Conservation (phyloP, 1,140 invertebrate species). For the Neelides sp. region DNA sequence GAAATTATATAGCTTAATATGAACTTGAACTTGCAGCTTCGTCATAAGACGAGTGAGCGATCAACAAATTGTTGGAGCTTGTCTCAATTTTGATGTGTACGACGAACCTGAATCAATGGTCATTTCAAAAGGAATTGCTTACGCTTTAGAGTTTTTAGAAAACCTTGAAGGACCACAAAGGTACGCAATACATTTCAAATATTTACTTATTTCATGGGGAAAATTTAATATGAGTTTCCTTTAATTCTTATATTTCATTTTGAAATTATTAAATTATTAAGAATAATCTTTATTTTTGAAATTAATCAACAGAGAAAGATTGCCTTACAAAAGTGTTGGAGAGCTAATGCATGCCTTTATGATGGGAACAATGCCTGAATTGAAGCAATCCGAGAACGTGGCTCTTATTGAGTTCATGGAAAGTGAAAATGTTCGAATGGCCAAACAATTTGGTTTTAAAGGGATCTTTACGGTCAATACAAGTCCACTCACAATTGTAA, state of each 20-base stretch:
- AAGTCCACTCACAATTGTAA: constrained; percentile 65
- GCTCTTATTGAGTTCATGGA: constrained; percentile 63
- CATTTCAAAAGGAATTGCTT: constrained; percentile 48
- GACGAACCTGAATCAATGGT: constrained; percentile 57
- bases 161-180: constrained; percentile 56
- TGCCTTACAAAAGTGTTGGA: constrained; percentile 53
- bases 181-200: constrained; percentile 34
- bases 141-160: constrained; percentile 67
- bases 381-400: constrained; percentile 58
- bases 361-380: constrained; percentile 57
- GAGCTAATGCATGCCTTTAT: constrained; percentile 68
- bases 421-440: constrained; percentile 52
- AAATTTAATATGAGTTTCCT: background rate
- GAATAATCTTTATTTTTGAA: constrained; percentile 2
- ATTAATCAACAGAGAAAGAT: constrained; percentile 38
- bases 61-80: constrained; percentile 45
- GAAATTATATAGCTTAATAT: too few species aligned
- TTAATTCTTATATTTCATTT: background rate
- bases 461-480: constrained; percentile 76
- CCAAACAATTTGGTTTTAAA: constrained; percentile 47
- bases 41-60: constrained; percentile 38
- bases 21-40: constrained; percentile 44
- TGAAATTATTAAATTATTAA: background rate
- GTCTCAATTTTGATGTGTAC: constrained; percentile 62
- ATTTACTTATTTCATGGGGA: constrained; percentile 8